Conservation (phyloP, 1,140 invertebrate species). For the Hirudo medicinalis region DNA sequence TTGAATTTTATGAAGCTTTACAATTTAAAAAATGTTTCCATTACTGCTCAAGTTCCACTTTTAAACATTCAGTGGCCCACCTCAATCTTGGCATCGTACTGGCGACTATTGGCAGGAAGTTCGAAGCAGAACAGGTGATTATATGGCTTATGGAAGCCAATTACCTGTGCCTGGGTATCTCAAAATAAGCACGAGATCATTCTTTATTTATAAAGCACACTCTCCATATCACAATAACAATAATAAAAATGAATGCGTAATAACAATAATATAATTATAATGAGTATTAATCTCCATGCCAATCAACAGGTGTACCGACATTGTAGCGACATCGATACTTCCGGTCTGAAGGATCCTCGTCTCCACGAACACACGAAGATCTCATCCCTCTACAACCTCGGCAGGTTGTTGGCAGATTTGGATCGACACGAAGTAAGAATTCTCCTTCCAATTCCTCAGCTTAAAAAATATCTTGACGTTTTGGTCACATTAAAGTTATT, state of each 20-base stretch:
- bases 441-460: no score
- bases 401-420: conserved; percentile 72
- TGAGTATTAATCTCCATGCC: background rate
- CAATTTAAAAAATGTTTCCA: background rate
- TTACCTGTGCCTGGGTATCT: no score
- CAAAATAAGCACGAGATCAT: no score
- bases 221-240: no score
- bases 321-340: conserved; percentile 68
- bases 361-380: conserved; percentile 77
- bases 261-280: background rate
- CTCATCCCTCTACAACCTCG: conserved; percentile 78
- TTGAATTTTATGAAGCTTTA: no score
- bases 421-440: conserved; percentile 49
- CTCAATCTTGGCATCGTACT: conserved; percentile 80
- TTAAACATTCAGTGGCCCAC: conserved; percentile 66
- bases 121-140: conserved; percentile 61
- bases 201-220: no score
- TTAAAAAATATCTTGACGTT: no score
- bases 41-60: conserved; percentile 4
- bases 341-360: conserved; percentile 69
- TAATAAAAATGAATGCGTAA: background rate
- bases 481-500: no score
- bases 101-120: conserved; percentile 60
- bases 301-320: conserved; percentile 51
- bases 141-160: background rate